A percentile compares a stretch with the other conserved stretches of the same genome.
phyloP scores from a whole-genome alignment of 2,797 vertebrate genomes.

The Calcarius lapponicus region DNA sequence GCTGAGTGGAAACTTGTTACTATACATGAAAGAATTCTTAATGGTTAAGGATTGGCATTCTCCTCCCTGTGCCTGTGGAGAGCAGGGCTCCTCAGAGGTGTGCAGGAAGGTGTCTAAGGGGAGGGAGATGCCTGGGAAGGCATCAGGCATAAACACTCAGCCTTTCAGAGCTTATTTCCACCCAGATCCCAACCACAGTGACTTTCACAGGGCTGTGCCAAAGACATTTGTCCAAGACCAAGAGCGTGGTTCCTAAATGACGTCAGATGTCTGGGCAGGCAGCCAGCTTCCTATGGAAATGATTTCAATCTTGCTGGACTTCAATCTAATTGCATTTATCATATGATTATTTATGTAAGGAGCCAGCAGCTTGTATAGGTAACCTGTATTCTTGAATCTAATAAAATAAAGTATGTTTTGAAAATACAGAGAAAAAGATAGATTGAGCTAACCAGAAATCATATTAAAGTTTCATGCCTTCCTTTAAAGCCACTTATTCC shows the following conservation, averaged over 20 bases:
- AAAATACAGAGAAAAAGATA: background rate
- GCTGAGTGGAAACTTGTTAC: background rate
- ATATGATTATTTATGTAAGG: constrained; percentile 23
- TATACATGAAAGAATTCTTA: background rate
- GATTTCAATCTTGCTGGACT: constrained; percentile 31
- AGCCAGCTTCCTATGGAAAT: constrained; percentile 55
- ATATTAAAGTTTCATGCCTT: constrained; percentile 8
- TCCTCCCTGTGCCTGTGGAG: background rate
- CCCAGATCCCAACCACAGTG: background rate
- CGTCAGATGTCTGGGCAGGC: constrained; percentile 7
- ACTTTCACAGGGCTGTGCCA: constrained; percentile 26
- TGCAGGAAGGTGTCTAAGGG: background rate
- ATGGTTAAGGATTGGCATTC: background rate
- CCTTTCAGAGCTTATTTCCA: background rate
- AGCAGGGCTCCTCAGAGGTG: background rate
- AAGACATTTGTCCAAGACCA: constrained; percentile 14
- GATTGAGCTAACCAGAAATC: constrained; percentile 18
- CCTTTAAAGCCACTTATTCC: constrained; percentile 26
- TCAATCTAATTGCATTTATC: constrained; percentile 39
- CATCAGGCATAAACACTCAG: background rate
- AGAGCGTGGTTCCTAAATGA: constrained; percentile 23
- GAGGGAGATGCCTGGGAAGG: background rate
- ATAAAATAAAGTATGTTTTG: background rate
- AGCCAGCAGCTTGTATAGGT: background rate
- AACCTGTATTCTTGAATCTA: background rate